phyloP scores from a whole-genome alignment of 2,113 vertebrate genomes.

The Chamaea fasciata region DNA sequence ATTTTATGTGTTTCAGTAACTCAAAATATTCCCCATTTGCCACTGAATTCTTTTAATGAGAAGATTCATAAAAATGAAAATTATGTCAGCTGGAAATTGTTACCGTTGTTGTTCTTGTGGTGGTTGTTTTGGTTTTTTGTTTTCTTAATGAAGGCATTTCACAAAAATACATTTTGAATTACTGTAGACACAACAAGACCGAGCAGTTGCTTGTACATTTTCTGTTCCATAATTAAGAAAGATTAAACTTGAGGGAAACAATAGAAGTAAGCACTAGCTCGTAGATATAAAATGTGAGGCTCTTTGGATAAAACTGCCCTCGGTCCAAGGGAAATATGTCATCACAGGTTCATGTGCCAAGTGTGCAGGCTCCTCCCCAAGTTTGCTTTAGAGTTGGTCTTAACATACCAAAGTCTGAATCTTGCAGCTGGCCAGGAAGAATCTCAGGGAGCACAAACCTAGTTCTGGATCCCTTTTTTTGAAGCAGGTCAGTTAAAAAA shows the following conservation, averaged over 20 bases:
- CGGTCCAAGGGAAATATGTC: conserved; percentile 41
- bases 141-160: conserved; percentile 33
- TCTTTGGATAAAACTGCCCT: conserved; percentile 19
- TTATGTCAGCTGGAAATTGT: conserved; percentile 18
- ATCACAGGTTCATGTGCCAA: conserved; percentile 2
- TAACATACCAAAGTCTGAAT: neutral
- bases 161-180: conserved; percentile 29
- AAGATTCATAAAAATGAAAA: conserved; percentile 56
- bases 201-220: neutral
- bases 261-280: neutral
- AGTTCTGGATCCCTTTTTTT: neutral
- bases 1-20: conserved; percentile 1
- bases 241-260: neutral
- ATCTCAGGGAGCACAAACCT: neutral
- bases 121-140: neutral
- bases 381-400: conserved; percentile 21
- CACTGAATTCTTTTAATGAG: neutral
- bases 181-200: conserved; percentile 5
- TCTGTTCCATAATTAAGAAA: conserved; percentile 23
- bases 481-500: neutral
- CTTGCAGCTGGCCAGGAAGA: neutral
- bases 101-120: neutral
- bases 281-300: neutral
- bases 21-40: conserved; percentile 36
- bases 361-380: conserved; percentile 39